These are phyloP conservation scores for Clavelina lepadiformis DNA, from an alignment of 23 tunicate genomes.

Conservation along the genomic window DNA sequence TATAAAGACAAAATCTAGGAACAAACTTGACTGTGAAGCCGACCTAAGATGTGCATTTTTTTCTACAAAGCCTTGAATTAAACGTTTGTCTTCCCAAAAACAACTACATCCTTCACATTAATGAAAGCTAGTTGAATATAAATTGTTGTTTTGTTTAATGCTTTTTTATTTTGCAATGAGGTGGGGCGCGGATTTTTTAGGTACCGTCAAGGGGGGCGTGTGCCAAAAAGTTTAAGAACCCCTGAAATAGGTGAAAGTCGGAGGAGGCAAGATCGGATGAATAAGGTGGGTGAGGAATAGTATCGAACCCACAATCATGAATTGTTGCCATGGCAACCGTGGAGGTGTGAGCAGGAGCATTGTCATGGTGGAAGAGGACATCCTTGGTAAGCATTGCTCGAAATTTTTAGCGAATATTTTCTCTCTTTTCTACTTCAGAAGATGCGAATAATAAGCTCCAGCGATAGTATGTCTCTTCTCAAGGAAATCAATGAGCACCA, in stretches of 20 bases:
- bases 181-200: no score
- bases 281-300: conserved; percentile 15
- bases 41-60: no score
- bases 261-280: conserved; percentile 20
- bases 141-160: no score
- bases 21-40: no score
- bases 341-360: conserved; percentile 24
- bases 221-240: no score
- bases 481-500: conserved; percentile 9
- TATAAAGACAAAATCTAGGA: no score
- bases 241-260: conserved; percentile 20
- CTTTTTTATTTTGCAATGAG: no score
- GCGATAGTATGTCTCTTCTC: not conserved
- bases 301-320: conserved; percentile 17
- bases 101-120: no score
- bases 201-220: no score
- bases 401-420: conserved; percentile 4
- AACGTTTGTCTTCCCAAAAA: no score
- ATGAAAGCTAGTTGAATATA: no score
- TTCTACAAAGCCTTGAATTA: no score
- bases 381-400: conserved; percentile 15
- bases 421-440: not conserved
- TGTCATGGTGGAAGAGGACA: conserved; percentile 28
- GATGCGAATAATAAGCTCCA: not conserved
- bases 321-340: conserved; percentile 24